These are phyloP conservation scores for Astreopora myriophthalma DNA, from an alignment of 64 coral and sea anemone genomes.

Conservation along the genomic window DNA sequence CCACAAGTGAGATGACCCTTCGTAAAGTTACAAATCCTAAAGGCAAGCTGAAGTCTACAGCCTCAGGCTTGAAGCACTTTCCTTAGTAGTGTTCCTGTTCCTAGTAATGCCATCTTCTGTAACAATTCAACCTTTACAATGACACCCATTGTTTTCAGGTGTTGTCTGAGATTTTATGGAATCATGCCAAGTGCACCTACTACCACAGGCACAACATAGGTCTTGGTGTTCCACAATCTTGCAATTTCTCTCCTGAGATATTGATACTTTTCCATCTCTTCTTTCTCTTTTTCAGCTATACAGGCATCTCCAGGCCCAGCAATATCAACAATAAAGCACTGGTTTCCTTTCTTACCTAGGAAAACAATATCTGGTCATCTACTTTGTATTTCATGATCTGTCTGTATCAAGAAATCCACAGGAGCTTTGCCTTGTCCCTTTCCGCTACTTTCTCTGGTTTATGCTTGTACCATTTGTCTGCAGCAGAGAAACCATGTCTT, in stretches of 20 bases:
- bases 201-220: constrained; percentile 6
- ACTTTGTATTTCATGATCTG: constrained; percentile 46
- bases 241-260: constrained; percentile 27
- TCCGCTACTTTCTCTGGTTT: constrained; percentile 42
- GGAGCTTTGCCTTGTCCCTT: constrained; percentile 46
- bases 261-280: constrained; percentile 33
- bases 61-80: no score
- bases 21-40: no score
- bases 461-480: constrained; percentile 76
- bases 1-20: no score
- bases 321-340: constrained; percentile 52
- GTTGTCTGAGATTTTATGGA: constrained; percentile 31
- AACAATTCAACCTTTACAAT: no score
- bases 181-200: constrained; percentile 27
- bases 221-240: constrained; percentile 45
- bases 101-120: no score
- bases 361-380: constrained; percentile 53
- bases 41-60: no score
- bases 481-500: not conserved
- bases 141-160: no score
- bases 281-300: no score
- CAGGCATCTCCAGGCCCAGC: constrained; percentile 59
- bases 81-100: no score
- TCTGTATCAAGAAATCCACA: constrained; percentile 66
- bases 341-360: constrained; percentile 38